Conservation (phyloP, 2,113 vertebrate genomes). For the Phylloscopus trochiloides region DNA sequence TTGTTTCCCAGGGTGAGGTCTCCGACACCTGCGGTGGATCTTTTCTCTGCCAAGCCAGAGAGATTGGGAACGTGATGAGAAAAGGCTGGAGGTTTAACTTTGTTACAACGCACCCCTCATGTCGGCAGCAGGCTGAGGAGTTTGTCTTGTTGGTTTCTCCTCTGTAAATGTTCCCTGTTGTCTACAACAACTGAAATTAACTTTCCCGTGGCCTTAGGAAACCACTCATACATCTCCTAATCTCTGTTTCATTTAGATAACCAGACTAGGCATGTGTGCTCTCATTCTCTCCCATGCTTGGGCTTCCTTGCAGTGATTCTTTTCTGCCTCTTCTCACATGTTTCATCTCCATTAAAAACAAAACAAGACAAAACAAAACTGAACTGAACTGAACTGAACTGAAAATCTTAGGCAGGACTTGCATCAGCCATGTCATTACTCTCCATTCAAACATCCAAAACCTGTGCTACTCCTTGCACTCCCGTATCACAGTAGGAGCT, state of each 20-base stretch:
- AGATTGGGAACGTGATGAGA: conserved; percentile 43
- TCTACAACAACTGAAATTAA: conserved; percentile 50
- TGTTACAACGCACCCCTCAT: not conserved
- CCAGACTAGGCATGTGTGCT: not conserved
- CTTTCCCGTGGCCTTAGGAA: conserved; percentile 42
- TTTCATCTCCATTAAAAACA: not conserved
- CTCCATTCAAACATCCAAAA: not conserved
- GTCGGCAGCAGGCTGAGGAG: not conserved
- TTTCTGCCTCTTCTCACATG: not conserved
- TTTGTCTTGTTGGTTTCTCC: conserved; percentile 33
- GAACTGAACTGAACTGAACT: not conserved
- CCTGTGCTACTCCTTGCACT: not conserved
- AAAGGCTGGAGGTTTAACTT: conserved; percentile 32
- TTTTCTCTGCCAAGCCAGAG: conserved; percentile 56
- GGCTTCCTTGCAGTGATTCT: not conserved
- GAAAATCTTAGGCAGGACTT: not conserved
- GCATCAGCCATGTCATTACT: not conserved
- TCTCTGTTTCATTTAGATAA: conserved; percentile 51
- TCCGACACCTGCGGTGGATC: conserved; percentile 45
- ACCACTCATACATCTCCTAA: conserved; percentile 13
- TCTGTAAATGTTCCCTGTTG: not conserved
- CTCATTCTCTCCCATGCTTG: not conserved
- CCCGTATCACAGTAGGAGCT: accelerated
- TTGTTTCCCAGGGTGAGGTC: conserved; percentile 66
- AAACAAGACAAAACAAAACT: not conserved